Evolutionary conservation across 1,140 invertebrate genomes (phyloP), one percentile per base, ranked within the genome.

Genomic region (Plodia interpunctella): DNA sequence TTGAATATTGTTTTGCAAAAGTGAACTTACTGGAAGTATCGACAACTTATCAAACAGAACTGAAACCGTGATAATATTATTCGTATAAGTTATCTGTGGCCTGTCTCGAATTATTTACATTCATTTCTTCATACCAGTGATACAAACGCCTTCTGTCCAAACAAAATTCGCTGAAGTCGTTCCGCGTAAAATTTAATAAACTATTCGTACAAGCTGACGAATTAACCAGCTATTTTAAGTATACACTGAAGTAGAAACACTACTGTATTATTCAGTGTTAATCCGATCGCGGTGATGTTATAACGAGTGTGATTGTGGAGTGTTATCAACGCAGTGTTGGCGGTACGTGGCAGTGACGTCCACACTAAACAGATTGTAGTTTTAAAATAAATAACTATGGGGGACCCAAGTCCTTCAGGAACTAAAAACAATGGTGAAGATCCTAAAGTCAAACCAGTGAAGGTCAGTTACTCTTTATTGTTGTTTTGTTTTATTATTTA

Each of bases 331-430:
- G 57, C 61, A 62, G 49, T 13, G 63, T 77, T 74, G 65, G 71
- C 69, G 56, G 63, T 83, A 83, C 84, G 84, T 87, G 82, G 84
- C 84, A 69, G 59, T 82, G 74, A 80, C 80, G 80, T 76, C 54
- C 65, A 53, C 49, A 54, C 25, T 19, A 49, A 28, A 52, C 54
- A 21, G 50, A 25, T 38, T 49, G 52, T 55, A 70, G 59, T 44
- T 17, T 44, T 15, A 1, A 32, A 32, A 32, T 32, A 32, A 44
- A 44, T 44, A 15, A 44, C 5, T 6, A 44, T 44, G 38, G 38
- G 15, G n/a, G 38, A 44, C 2, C 38, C 15, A 15, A 44, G 38
- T 44, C 38, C 38, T 6, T 44, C 10, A 15, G 38, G 15, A 44
- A 5, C 38, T 15, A 44, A 44, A 66, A 69, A 69, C 64, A 58